phyloP scores from a whole-genome alignment of 2,888 invertebrate genomes.

The Vannuccia rotundouncinata region DNA sequence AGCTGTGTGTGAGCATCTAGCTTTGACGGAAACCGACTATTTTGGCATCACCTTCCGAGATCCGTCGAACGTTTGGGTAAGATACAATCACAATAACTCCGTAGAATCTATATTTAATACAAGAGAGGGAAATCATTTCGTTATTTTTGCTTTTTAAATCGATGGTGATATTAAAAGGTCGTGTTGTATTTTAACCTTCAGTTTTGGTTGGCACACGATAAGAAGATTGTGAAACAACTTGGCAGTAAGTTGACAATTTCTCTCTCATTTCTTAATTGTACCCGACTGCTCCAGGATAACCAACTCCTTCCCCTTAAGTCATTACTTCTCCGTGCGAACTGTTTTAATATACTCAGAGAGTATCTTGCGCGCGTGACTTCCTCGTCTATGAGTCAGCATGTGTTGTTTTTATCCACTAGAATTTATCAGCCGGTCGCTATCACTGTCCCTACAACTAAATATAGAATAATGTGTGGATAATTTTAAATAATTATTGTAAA shows the following conservation, averaged over 20 bases:
- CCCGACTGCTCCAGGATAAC: neutral
- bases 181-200: neutral
- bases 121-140: no score
- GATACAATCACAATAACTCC: no score
- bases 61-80: constrained; percentile 36
- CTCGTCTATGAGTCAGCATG: neutral
- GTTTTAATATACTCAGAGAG: neutral
- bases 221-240: constrained; percentile 33
- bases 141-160: no score
- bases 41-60: constrained; percentile 38
- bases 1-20: constrained; percentile 34
- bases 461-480: no score
- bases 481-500: no score
- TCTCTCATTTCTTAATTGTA: neutral
- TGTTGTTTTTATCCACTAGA: no score
- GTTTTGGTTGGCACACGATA: constrained; percentile 19
- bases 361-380: neutral
- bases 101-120: no score
- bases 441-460: no score
- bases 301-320: neutral
- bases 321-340: neutral
- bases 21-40: constrained; percentile 34
- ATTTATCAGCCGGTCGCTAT: no score
- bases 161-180: neutral
- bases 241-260: constrained; percentile 16